Conservation (phyloP, 1,140 invertebrate genomes). For the Heliconius melpomene region DNA sequence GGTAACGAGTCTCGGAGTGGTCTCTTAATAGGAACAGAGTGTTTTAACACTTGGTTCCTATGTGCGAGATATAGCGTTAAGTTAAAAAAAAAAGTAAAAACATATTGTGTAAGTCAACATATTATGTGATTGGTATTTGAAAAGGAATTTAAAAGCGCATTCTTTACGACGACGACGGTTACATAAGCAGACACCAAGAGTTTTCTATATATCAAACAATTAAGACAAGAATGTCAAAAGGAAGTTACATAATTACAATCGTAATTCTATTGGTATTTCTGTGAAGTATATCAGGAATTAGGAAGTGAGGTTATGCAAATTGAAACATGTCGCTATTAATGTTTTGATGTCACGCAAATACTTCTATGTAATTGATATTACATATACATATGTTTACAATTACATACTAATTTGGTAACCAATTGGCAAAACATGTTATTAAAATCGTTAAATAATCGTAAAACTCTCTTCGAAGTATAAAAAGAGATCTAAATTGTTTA, state of each 20-base stretch:
- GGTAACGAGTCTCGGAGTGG: too few species aligned
- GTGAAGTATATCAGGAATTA: constrained; percentile 17
- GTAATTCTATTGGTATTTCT: constrained; percentile 32
- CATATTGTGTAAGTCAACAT: background rate
- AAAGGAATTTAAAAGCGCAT: constrained; percentile 37
- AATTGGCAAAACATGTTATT: background rate
- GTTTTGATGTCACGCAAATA: constrained; percentile 15
- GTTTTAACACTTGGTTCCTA: too few species aligned
- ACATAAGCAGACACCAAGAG: constrained; percentile 37
- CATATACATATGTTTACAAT: background rate
- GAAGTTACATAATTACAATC: constrained; percentile 35
- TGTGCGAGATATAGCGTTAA: too few species aligned
- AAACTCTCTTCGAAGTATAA: background rate
- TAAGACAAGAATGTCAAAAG: constrained; percentile 42
- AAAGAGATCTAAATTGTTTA: background rate
- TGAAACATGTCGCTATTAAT: constrained; percentile 16
- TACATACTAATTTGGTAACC: background rate
- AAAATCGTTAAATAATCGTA: background rate
- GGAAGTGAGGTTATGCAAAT: constrained; percentile 31
- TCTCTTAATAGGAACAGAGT: too few species aligned
- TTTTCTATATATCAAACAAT: constrained; percentile 38
- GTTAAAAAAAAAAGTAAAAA: background rate
- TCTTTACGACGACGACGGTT: constrained; percentile 24
- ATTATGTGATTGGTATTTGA: constrained; percentile 10
- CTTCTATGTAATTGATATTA: background rate